Percentiles rank a stretch among this genome's conserved stretches.
Evolutionary conservation across 2,113 vertebrate genomes (phyloP).

Genomic region (Lynx canadensis): DNA sequence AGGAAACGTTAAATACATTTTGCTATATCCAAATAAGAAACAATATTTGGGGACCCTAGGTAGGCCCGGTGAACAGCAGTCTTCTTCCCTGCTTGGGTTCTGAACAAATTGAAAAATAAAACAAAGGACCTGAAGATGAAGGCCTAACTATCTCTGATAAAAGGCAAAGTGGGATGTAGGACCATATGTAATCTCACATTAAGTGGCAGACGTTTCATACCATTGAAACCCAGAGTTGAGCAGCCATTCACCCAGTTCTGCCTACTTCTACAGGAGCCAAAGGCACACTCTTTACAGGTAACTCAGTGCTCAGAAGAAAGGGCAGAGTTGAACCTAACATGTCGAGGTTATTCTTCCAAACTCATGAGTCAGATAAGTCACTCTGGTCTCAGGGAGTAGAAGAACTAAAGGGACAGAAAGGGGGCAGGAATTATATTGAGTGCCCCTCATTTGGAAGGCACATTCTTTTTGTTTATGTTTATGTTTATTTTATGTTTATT

Average conservation of each 20-base stretch:
- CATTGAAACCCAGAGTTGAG: neutral
- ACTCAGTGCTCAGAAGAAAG: neutral
- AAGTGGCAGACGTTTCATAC: neutral
- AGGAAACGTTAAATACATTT: slow-evolving; percentile 28
- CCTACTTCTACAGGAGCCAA: neutral
- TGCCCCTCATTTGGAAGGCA: neutral
- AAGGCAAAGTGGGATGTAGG: neutral
- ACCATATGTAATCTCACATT: neutral
- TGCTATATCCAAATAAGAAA: neutral
- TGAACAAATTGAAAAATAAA: neutral
- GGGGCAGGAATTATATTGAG: neutral
- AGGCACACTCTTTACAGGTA: neutral
- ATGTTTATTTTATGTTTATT: no score
- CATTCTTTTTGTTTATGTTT: neutral
- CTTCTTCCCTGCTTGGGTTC: neutral
- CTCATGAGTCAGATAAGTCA: neutral
- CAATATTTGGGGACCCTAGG: neutral
- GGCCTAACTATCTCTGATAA: neutral
- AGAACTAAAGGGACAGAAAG: neutral
- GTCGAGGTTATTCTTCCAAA: neutral
- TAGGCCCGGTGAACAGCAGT: neutral
- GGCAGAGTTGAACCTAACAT: neutral
- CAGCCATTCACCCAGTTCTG: neutral
- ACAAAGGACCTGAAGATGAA: neutral
- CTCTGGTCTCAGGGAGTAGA: neutral